Conservation (phyloP, 2,888 invertebrate species). For the Callinectes sapidus region DNA sequence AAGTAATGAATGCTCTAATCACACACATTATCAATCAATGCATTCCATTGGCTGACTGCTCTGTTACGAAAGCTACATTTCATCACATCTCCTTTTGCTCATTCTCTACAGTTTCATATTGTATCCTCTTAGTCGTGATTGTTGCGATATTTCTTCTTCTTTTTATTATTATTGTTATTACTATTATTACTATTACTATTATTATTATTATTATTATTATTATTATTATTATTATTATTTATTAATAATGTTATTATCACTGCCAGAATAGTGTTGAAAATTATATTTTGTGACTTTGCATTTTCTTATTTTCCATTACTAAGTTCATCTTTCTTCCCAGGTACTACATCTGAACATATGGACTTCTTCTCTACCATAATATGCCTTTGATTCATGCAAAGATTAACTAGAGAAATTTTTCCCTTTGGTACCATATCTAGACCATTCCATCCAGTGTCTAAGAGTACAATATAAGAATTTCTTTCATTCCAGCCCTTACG, state of each 20-base stretch:
- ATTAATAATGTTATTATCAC: not conserved
- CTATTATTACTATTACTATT: not conserved
- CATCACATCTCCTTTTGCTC: too few relatives aligned
- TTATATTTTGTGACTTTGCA: not conserved
- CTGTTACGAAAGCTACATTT: too few relatives aligned
- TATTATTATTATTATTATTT: slow-evolving; percentile 13
- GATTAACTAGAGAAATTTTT: not conserved
- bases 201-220: slow-evolving; percentile 13
- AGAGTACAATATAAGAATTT: not conserved
- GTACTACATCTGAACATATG: too few relatives aligned
- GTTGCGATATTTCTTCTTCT: not conserved
- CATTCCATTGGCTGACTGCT: too few relatives aligned
- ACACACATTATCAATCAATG: too few relatives aligned
- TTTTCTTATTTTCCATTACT: not conserved
- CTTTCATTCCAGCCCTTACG: slow-evolving; percentile 18
- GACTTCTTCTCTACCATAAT: too few relatives aligned
- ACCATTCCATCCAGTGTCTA: not conserved
- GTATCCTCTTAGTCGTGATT: too few relatives aligned
- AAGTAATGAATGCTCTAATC: too few relatives aligned
- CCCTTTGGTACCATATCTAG: not conserved
- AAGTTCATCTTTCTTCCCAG: not conserved
- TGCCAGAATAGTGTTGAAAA: not conserved
- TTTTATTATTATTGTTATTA: not conserved
- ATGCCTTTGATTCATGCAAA: not conserved
- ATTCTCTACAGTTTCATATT: too few relatives aligned